A percentile compares a stretch with the other conserved stretches of the same genome.
Evolutionary conservation across 2,797 vertebrate genomes (phyloP).

Genomic region (Eidolon dupreanum): DNA sequence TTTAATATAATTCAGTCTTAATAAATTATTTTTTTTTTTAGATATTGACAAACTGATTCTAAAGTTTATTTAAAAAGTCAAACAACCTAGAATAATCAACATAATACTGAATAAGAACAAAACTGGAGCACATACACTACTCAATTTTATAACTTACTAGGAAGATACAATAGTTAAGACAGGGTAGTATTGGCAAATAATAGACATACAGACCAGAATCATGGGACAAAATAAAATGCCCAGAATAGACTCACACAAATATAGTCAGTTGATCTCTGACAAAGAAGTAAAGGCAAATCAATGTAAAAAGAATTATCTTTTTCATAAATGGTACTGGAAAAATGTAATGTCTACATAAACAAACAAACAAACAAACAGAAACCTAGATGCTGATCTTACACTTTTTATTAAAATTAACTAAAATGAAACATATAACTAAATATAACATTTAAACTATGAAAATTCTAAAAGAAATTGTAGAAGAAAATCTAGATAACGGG

Average conservation of each 20-base stretch:
- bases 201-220: not conserved
- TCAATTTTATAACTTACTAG: not conserved
- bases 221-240: not conserved
- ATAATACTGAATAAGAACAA: not conserved
- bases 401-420: not conserved
- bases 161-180: not conserved
- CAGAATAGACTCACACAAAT: not conserved
- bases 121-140: not conserved
- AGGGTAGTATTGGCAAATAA: not conserved
- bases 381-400: not conserved
- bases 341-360: not conserved
- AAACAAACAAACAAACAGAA: not conserved
- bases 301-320: not conserved
- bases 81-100: not conserved
- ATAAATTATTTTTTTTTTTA: not conserved
- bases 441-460: not conserved
- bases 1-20: not conserved
- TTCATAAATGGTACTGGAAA: not conserved
- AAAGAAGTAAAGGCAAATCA: not conserved
- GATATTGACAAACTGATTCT: not conserved
- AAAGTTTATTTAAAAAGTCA: not conserved
- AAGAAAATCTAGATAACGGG: not conserved
- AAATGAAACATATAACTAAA: not conserved
- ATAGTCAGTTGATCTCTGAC: not conserved
- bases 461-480: not conserved